Percentiles rank a stretch among this genome's conserved stretches.
Evolutionary conservation across 2,888 invertebrate species (phyloP).

Genomic region (Opisthograptis luteolata): DNA sequence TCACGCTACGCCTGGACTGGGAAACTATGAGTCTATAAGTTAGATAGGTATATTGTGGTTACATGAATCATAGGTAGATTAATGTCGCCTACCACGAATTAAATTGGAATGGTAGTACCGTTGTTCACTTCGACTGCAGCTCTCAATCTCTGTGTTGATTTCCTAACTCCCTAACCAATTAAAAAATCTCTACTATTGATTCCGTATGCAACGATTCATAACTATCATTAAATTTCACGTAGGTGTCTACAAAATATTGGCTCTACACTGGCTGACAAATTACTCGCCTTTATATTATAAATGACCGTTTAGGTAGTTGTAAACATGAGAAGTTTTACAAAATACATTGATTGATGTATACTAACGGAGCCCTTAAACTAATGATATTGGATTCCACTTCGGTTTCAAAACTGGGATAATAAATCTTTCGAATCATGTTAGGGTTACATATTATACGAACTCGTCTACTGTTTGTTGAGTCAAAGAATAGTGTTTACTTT

Average conservation of each 20-base stretch:
- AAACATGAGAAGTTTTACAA: slow-evolving; percentile 54
- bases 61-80: too few relatives aligned
- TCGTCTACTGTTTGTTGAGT: slow-evolving; percentile 37
- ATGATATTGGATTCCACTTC: slow-evolving; percentile 64
- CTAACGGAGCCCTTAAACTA: slow-evolving; percentile 59
- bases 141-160: too few relatives aligned
- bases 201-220: slow-evolving; percentile 12
- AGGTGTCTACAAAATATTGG: slow-evolving; percentile 24
- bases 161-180: neutral
- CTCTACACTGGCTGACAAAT: slow-evolving; percentile 46
- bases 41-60: too few relatives aligned
- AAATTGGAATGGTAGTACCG: too few relatives aligned
- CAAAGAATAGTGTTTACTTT: neutral
- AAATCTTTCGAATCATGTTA: slow-evolving; percentile 52
- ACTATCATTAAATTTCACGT: slow-evolving; percentile 17
- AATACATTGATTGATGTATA: slow-evolving; percentile 66
- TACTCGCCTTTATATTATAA: slow-evolving; percentile 46
- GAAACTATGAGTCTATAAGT: too few relatives aligned
- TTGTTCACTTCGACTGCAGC: too few relatives aligned
- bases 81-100: neutral
- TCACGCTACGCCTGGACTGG: too few relatives aligned
- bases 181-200: slow-evolving; percentile 6
- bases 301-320: slow-evolving; percentile 53
- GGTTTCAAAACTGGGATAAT: slow-evolving; percentile 61
- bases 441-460: slow-evolving; percentile 16